Percentiles rank a stretch among this genome's conserved stretches.
These are phyloP conservation scores for Unio delphinus DNA, from an alignment of 2,888 invertebrate species.

Conservation along the genomic window DNA sequence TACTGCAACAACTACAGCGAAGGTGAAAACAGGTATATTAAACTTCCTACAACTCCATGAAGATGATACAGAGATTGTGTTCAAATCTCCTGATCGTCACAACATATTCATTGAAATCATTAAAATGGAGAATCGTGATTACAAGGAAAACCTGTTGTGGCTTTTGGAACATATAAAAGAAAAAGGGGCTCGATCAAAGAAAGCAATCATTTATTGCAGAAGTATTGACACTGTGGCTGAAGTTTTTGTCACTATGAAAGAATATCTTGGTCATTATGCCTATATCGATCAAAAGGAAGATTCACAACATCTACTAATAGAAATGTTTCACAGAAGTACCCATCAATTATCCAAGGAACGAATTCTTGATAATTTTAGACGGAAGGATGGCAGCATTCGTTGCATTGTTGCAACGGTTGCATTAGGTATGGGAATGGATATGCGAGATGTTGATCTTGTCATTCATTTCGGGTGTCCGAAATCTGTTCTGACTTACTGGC, in stretches of 20 bases:
- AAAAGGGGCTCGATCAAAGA: slow-evolving; percentile 13
- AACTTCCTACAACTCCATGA: slow-evolving; percentile 12
- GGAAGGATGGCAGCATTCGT: slow-evolving; percentile 12
- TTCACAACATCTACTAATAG: slow-evolving; percentile 20
- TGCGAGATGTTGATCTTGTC: slow-evolving; percentile 18
- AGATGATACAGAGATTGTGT: slow-evolving; percentile 13
- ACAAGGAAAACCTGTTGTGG: slow-evolving; percentile 9
- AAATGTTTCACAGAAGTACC: slow-evolving; percentile 34
- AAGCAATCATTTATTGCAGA: slow-evolving; percentile 29
- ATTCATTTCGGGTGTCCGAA: slow-evolving; percentile 25
- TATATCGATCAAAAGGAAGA: slow-evolving; percentile 16
- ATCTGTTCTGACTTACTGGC: slow-evolving; percentile 22
- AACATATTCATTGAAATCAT: slow-evolving; percentile 20
- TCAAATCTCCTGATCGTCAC: slow-evolving; percentile 10
- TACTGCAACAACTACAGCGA: slow-evolving; percentile 18
- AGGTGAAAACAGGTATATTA: slow-evolving; percentile 23
- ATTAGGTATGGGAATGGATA: slow-evolving; percentile 32
- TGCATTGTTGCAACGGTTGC: slow-evolving; percentile 26
- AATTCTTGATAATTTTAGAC: slow-evolving; percentile 17
- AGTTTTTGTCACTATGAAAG: slow-evolving; percentile 21
- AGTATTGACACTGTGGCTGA: slow-evolving; percentile 27
- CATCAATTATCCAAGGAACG: slow-evolving; percentile 19
- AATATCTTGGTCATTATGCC: slow-evolving; percentile 12
- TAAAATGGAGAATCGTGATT: slow-evolving; percentile 7
- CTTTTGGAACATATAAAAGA: slow-evolving; percentile 17